Conservation (phyloP, 2,888 invertebrate genomes). For the Xanthorhoe spadicearia region DNA sequence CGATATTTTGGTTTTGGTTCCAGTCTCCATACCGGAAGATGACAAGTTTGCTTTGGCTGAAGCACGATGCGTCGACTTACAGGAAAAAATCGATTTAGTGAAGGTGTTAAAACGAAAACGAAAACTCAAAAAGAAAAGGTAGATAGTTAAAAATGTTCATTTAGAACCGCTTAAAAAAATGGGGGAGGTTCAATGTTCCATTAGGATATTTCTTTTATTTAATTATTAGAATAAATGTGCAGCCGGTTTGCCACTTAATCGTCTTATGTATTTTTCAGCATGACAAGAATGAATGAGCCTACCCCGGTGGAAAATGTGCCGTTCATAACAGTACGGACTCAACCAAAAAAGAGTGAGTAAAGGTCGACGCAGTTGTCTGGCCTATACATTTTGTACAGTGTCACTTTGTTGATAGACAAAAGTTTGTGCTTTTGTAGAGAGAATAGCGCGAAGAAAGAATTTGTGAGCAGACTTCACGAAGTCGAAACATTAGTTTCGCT, state of each 20-base stretch:
- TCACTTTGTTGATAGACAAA: no score
- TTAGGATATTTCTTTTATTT: background rate
- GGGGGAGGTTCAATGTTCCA: no score
- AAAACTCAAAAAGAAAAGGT: constrained; percentile 76
- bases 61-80: constrained; percentile 70
- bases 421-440: no score
- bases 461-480: no score
- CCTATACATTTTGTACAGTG: no score
- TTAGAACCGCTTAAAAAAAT: no score
- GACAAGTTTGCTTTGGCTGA: constrained; percentile 74
- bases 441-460: no score
- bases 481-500: no score
- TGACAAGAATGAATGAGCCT: constrained; percentile 65
- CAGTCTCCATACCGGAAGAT: constrained; percentile 73
- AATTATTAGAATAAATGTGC: constrained; percentile 64
- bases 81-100: constrained; percentile 74
- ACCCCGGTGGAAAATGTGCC: constrained; percentile 58
- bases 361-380: background rate
- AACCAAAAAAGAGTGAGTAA: constrained; percentile 77
- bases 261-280: constrained; percentile 53
- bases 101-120: constrained; percentile 71
- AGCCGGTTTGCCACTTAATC: no score
- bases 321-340: constrained; percentile 67
- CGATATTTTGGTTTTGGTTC: constrained; percentile 24
- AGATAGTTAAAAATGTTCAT: constrained; percentile 7